Base-by-base conservation (phyloP, 2,113 vertebrate species). In the Verasper variegatus region DNA sequence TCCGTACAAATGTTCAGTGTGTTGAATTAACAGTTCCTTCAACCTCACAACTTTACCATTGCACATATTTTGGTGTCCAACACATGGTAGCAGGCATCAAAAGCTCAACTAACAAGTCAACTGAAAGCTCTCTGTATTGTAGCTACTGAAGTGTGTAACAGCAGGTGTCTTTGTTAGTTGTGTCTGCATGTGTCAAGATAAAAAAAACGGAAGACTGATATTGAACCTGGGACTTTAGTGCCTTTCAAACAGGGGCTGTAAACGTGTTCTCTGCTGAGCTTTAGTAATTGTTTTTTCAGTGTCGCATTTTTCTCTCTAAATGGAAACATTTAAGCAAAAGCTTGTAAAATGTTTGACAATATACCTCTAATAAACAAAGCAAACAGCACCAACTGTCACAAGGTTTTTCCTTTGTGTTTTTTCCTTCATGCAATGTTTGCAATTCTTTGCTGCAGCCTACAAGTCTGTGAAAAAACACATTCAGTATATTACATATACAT, bases 321-420 rank as follows among this genome's bases (percentile, higher is more conserved):
- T 87, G 86, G 83, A 91, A 88, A 91, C 83, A 89, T 93, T 85
- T 90, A 91, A 92, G 83, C 89, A 90, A 82, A 70, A 84, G 89
- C 91, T 91, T 94, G 88, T 93, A 91, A 91, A 92, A 88, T 92
- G 90, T 93, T 92, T 93, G 86, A 92, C 83, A 88, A 91, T 91
- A 92, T 92, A 91, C 90, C 89, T 92, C 91, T 84, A 93, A 93
- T 94, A 95, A 94, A 93, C 86, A 87, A 82, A 92, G 87, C 88
- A 90, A 92, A 84, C 88, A 84, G 79, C 78, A 86, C 26, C 52
- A 47, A 54, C 58, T 85, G 73, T 80, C 63, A 42, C 1, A 0
- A 69, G 74, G 31, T 54, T 86, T 72, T 83, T 82, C 67, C 74
- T 76, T 65, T 61, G 31, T 45, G 68, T 58, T 47, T 72, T 24